Evolutionary conservation across 1,140 invertebrate species (phyloP).

Genomic region (Aleiodes sp.): DNA sequence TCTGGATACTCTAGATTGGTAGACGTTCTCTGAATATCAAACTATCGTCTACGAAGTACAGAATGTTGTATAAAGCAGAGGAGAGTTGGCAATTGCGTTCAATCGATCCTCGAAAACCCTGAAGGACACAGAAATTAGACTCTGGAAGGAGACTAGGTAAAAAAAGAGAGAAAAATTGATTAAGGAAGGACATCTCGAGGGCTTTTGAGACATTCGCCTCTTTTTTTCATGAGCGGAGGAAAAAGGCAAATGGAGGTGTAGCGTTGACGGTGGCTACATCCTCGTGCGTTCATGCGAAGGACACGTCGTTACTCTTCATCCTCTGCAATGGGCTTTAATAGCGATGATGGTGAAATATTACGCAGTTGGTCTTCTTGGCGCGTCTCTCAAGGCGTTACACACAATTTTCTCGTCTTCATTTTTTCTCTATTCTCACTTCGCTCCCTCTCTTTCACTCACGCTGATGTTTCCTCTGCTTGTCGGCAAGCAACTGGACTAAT

Average conservation of each 20-base stretch:
- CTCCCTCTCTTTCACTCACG: not conserved
- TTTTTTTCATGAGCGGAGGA: too few species aligned
- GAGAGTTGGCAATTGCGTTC: not conserved
- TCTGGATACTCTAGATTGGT: constrained; percentile 37
- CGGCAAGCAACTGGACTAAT: constrained; percentile 21
- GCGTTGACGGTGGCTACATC: not conserved
- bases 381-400: not conserved
- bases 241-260: not conserved
- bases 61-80: not conserved
- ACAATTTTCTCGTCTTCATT: too few species aligned
- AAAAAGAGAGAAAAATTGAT: too few species aligned
- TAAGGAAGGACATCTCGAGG: too few species aligned
- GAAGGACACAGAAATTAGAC: too few species aligned
- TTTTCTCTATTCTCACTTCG: not conserved
- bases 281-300: constrained; percentile 40
- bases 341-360: constrained; percentile 56
- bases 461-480: constrained; percentile 5
- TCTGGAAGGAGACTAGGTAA: too few species aligned
- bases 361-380: constrained; percentile 11
- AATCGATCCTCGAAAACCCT: too few species aligned
- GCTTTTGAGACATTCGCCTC: too few species aligned
- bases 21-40: constrained; percentile 49
- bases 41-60: not conserved
- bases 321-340: constrained; percentile 49
- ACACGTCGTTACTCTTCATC: constrained; percentile 57